Evolutionary conservation across 1,140 invertebrate genomes (phyloP), one percentile per base, ranked within the genome.

Genomic region (Hyles euphorbiae): DNA sequence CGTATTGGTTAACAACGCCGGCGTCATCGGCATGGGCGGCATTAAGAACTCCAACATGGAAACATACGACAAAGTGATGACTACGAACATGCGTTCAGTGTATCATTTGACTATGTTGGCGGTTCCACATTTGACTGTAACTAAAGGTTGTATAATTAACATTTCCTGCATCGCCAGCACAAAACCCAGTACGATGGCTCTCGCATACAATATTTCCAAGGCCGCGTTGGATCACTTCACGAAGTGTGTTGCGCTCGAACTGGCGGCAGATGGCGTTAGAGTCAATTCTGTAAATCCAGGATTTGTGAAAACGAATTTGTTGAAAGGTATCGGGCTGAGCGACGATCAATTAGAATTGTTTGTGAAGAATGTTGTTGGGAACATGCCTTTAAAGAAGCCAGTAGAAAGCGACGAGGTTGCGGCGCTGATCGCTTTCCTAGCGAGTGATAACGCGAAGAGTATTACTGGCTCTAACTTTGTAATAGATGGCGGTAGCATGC

Each of bases 151-250:
- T 59, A 93, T 96, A 68, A 92, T 97, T 1, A 97, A 97, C 82
- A 92, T 96, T 0, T 96, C 95, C 5, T 96, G 94, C 74, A 92
- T 96, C 1, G 91, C 91, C 66, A 94, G 95, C 22, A 79, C 92
- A 5, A 89, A 94, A 78, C 90, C 94, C 2, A 94, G 92, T 65
- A 89, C 91, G n/a, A 90, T 90, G 63, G 85, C 91, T 7, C 80
- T 94, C 34, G 91, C 94, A 0, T 97, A 97, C 72, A 93, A 92
- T 70, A 92, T 96, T 82, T 95, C 94, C n/a, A 97, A 97, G 89
- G 89, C 94, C 50, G 94, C 94, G 5, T 67, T 97, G 5, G 95
- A 97, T 86, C 95, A 96, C 68, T 91, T 97, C 53, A 97, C 96
- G 1, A 90, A 92, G 72, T 95, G 93, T 62, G 76, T 90, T 32